Evolutionary conservation across 2,797 vertebrate species (phyloP).

Genomic region (Gymnopithys bicolor): DNA sequence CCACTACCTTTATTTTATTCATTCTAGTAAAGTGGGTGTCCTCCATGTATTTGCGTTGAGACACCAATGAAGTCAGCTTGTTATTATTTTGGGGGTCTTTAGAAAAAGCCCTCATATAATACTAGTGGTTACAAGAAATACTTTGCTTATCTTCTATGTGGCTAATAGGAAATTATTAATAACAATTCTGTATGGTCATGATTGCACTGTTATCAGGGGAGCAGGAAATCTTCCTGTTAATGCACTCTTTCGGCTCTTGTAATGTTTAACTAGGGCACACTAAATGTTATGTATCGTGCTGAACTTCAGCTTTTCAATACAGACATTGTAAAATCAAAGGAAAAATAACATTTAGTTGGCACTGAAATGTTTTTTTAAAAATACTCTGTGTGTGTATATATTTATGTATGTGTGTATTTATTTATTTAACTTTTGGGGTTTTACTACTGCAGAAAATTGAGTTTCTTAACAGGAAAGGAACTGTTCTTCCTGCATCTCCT

Average conservation of each 20-base stretch:
- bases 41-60: neutral
- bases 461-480: neutral
- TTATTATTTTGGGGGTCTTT: neutral
- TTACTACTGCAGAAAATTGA: neutral
- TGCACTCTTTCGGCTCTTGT: neutral
- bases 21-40: neutral
- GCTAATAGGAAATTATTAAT: conserved; percentile 7
- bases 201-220: neutral
- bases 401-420: neutral
- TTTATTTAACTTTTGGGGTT: neutral
- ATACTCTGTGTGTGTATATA: neutral
- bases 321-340: neutral
- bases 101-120: neutral
- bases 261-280: neutral
- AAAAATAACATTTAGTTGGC: neutral
- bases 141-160: neutral
- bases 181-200: neutral
- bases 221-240: conserved; percentile 10
- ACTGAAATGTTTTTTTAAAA: neutral
- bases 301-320: neutral
- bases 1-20: neutral
- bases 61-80: neutral
- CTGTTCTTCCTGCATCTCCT: neutral
- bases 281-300: neutral
- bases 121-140: neutral